Evolutionary conservation across 2,113 vertebrate genomes (phyloP), one percentile per base, ranked within the genome.

Genomic region (Sinocyclocheilus rhinocerous): DNA sequence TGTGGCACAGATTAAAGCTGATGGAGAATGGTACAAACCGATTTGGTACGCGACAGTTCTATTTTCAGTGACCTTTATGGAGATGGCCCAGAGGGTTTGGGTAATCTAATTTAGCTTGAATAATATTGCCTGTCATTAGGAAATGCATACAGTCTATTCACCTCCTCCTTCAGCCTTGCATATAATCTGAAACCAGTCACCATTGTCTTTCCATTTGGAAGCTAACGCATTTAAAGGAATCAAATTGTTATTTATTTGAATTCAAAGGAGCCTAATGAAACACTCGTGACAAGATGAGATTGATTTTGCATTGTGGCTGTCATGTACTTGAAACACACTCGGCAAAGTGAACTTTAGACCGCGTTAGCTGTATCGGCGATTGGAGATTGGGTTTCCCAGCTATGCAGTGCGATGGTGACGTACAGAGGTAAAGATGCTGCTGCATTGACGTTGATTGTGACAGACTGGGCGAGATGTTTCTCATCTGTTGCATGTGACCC

Each of bases 181-280:
- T 94, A 91, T 91, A 93, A 93, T 93, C 92, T 92, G 91, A 90
- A 83, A 77, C 91, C 90, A 92, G 90, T 92, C 93, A 92, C 89
- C 81, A 81, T 81, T 92, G 67, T 84, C 67, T 42, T 85, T 55
- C 73, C 8, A 36, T 75, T 88, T 15, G 42, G 18, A 26, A 63
- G 29, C 16, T 65, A 48, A 24, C 1, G 18, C 50, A 10, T 45
- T 72, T 80, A 73, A 73, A 45, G 55, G 15, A 52, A 73, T 81
- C n/a, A n/a, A 50, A 69, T 50, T 67, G n/a, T 63, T 29, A 29
- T 59, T 73, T 73, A 84, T 84, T 42, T 42, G 29, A 73, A 57
- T 84, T 84, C 29, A 42, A 24, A n/a, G 69, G 6, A 42, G 20
- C 33, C 20, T 36, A 84, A 84, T 59, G 48, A 73, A 26, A 73